Evolutionary conservation across 1,140 invertebrate species (phyloP), one percentile per base, ranked within the genome.

Genomic region (Lucilia sericata): DNA sequence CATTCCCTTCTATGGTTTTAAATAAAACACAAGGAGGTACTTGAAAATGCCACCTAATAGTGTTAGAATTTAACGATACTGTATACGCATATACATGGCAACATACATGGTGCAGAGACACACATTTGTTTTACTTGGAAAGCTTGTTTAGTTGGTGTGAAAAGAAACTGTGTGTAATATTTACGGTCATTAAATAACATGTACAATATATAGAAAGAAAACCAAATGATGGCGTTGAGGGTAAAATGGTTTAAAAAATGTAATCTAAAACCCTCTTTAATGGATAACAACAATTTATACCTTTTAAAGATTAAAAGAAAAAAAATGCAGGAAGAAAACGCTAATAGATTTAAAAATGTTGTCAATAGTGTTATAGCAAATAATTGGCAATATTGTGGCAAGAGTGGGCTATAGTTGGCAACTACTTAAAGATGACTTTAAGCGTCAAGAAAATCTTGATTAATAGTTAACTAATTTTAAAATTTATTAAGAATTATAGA

Each of bases 181-280:
- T 80, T 80, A 80, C 76, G 76, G 76, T 80, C 76, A 78, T 78
- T 78, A 51, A 80, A 49, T 51, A 21, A 80, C 42, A 80, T 42
- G 65, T 30, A 3, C 1, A 5, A 70, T 19, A 25, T 21, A n/a
- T n/a, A 17, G 51, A 4, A 42, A 7, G 10, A 42, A 30, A 30
- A 42, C 5, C 10, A 42, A 21, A 70, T 65, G n/a, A 65, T 70
- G 65, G 21, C 19, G n/a, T 19, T 25, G 65, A 70, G 65, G 21
- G 7, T 70, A 21, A 19, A 70, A 70, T 17, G 51, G 42, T 42
- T 42, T 42, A 42, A 42, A n/a, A 42, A 42, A 2, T 30, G 25
- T 42, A 3, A 42, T 10, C 5, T 42, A 42, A 42, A 42, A 42
- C 42, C n/a, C 42, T 30, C 25, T 42, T 42, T 42, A 42, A 42